Base-by-base conservation (phyloP, 2,797 vertebrate species). In the Harpagifer antarcticus region DNA sequence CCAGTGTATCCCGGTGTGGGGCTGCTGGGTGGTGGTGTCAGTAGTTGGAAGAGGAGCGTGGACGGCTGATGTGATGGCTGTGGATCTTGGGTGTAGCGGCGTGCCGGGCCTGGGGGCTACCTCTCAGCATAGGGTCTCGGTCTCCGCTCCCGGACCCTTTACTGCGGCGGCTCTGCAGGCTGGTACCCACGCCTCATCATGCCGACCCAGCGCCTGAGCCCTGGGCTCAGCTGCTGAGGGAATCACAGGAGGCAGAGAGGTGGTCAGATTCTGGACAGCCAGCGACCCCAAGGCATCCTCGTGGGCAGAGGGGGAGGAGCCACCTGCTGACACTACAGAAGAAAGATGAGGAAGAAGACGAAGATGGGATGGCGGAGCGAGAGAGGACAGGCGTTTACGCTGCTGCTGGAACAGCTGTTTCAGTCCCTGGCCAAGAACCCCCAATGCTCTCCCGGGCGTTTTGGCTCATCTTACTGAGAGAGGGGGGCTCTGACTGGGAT, bases 391-490 rank as follows among this genome's bases (percentile, higher is more conserved):
- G 79, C 93, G 95, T 89, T 95, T 95, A 79, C 95, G 95, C 90
- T 96, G 96, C 80, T 96, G 96, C 89, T 97, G 96, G 90, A 98
- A 97, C 79, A 98, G 95, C 90, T 97, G 96, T 92, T 96, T 97
- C 91, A 98, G 92, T 79, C 97, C 96, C 94, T 96, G 97, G 71
- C 96, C 95, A 87, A 98, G 93, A 78, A 96, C 93, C 88, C 95
- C 96, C 96, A 94, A 97, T 95, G 88, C 96, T 96, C 83, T 97
- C 96, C 93, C 96, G 93, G 90, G 95, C 94, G 84, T 95, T 97
- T 79, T 96, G 96, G 55, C 95, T 96, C 89, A 96, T 96, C 93
- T 96, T 97, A 91, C 94, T 94, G 84, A 97, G 89, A 82, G 96
- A 95, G 74, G 96, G 95, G 69, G 95, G 95, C 59, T 85, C 79